Conservation (phyloP, 2,888 invertebrate genomes). For the Autographa gamma region DNA sequence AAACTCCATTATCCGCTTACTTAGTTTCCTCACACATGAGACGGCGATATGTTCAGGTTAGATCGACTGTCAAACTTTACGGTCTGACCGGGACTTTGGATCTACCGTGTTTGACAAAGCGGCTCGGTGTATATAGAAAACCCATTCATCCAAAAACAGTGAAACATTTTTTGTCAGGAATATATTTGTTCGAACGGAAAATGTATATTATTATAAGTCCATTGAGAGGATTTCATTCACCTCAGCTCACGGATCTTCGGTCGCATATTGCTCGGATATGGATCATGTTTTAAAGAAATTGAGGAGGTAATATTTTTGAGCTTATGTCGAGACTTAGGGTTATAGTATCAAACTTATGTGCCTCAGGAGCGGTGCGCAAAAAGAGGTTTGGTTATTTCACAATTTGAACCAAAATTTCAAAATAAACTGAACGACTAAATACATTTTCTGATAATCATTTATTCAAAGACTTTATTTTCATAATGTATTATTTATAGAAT, state of each 20-base stretch:
- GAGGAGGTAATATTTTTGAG: conserved; percentile 18
- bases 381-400: not conserved
- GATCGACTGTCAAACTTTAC: conserved; percentile 4
- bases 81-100: not conserved
- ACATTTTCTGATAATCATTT: no score
- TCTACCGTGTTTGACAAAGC: not conserved
- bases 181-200: not conserved
- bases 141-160: not conserved
- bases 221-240: conserved; percentile 7
- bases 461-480: no score
- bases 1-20: not conserved
- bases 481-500: no score
- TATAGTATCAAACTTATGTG: conserved; percentile 13
- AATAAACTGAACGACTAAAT: no score
- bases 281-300: conserved; percentile 21
- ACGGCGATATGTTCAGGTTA: not conserved
- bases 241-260: not conserved
- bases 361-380: not conserved
- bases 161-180: not conserved
- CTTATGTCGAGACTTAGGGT: conserved; percentile 3
- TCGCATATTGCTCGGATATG: conserved; percentile 3
- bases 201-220: not conserved
- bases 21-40: not conserved
- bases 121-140: not conserved
- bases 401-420: no score